These are phyloP conservation scores for Drosophila baimaii DNA, from an alignment of 1,140 invertebrate genomes.

Conservation along the genomic window DNA sequence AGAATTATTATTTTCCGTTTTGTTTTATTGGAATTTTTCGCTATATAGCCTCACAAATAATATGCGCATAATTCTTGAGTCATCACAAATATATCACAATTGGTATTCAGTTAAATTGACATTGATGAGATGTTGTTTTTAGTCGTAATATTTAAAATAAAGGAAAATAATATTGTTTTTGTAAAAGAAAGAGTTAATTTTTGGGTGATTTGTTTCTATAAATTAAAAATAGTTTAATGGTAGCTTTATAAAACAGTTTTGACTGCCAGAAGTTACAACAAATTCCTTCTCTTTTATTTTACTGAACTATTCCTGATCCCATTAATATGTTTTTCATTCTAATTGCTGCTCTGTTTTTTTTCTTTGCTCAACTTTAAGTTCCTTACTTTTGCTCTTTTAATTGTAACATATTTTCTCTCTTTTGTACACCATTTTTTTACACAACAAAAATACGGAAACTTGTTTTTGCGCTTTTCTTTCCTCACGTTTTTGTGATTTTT, in stretches of 20 bases:
- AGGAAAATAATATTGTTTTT: background rate
- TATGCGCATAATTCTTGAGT: slow-evolving; percentile 14
- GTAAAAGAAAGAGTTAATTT: background rate
- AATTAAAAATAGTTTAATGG: background rate
- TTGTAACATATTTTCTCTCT: slow-evolving; percentile 6
- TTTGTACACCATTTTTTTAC: slow-evolving; percentile 11
- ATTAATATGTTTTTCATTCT: background rate
- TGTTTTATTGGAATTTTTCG: slow-evolving; percentile 23
- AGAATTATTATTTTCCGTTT: slow-evolving; percentile 26
- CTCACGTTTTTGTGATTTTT: slow-evolving; percentile 70
- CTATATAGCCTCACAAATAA: slow-evolving; percentile 15
- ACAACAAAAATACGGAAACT: slow-evolving; percentile 6
- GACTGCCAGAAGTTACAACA: background rate
- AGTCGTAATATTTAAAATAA: no score
- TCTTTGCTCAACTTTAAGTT: slow-evolving; percentile 2
- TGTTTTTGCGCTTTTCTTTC: slow-evolving; percentile 43
- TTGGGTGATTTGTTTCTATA: background rate
- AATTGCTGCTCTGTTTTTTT: background rate
- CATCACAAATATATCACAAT: slow-evolving; percentile 12
- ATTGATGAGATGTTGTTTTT: background rate
- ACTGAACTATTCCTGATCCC: background rate
- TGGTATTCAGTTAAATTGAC: background rate
- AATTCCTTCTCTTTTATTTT: background rate
- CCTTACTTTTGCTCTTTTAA: background rate
- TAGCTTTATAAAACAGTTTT: background rate